These are phyloP conservation scores for Sclerurus mexicanus DNA, from an alignment of 2,113 vertebrate species.

Conservation along the genomic window DNA sequence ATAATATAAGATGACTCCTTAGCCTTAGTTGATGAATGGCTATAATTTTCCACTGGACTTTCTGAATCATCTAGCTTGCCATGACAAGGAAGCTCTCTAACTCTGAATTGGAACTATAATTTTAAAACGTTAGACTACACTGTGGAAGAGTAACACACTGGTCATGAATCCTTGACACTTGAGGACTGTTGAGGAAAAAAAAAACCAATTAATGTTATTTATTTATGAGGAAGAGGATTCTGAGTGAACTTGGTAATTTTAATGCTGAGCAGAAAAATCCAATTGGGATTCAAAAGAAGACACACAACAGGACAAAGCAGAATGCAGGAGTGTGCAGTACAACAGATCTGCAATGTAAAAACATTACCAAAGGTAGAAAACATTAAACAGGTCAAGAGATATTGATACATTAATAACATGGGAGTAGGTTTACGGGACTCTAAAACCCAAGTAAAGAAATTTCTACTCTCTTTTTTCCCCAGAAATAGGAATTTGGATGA, in stretches of 20 bases:
- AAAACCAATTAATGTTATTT: neutral
- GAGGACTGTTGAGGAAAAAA: neutral
- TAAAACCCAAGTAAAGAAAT: neutral
- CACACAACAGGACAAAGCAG: neutral
- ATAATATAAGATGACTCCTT: conserved; percentile 60
- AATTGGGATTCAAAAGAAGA: neutral
- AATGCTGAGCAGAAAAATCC: neutral
- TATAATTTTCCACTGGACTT: conserved; percentile 65
- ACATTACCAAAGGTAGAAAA: neutral
- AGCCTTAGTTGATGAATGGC: conserved; percentile 62
- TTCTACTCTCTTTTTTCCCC: neutral
- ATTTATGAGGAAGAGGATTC: neutral
- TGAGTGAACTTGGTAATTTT: neutral
- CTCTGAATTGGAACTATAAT: conserved; percentile 58
- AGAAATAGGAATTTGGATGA: neutral
- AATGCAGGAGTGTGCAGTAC: neutral
- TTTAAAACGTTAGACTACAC: neutral
- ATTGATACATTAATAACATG: neutral
- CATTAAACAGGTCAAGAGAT: neutral
- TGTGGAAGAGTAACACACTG: neutral
- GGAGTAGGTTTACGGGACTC: neutral
- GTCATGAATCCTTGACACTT: neutral
- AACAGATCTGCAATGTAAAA: neutral
- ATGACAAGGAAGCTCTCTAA: conserved; percentile 34
- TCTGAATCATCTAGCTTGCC: conserved; percentile 49